A percentile compares a stretch with the other conserved stretches of the same genome.
Conservation (phyloP, 2,888 invertebrate species). For the Andrena praecox region DNA sequence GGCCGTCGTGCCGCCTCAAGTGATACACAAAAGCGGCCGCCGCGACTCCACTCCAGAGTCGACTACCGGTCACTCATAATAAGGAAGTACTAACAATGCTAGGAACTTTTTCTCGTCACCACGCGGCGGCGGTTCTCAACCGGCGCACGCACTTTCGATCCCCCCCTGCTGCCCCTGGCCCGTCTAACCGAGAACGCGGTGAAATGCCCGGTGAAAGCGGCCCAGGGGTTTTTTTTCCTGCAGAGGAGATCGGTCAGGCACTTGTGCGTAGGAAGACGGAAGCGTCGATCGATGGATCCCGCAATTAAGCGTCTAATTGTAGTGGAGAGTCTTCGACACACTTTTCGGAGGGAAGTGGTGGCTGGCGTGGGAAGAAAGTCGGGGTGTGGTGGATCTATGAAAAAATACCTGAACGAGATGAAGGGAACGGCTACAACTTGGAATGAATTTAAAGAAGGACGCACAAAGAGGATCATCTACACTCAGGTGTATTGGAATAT, state of each 20-base stretch:
- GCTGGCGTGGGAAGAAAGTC: constrained; percentile 3
- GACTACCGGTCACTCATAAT: constrained; percentile 77
- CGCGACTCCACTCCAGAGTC: constrained; percentile 64
- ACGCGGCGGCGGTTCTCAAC: constrained; percentile 54
- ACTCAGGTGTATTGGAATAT: no score
- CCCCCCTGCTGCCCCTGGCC: neutral
- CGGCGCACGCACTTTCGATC: neutral
- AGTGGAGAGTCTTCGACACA: neutral
- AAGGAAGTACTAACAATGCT: constrained; percentile 75
- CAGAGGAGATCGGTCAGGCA: neutral
- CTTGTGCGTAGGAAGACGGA: constrained; percentile 42
- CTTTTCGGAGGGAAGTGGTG: neutral
- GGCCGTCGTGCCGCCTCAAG: constrained; percentile 75
- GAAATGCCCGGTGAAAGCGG: constrained; percentile 52
- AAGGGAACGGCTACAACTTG: no score
- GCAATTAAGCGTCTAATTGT: constrained; percentile 4
- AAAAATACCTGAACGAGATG: neutral
- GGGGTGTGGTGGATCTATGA: neutral
- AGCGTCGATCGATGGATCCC: constrained; percentile 16
- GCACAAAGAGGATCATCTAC: no score
- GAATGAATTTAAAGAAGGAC: no score
- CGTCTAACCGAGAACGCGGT: constrained; percentile 1
- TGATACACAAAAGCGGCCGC: constrained; percentile 77
- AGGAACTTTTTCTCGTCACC: constrained; percentile 63
- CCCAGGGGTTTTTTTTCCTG: constrained; percentile 2